Percentiles rank a stretch among this genome's conserved stretches.
These are phyloP conservation scores for Acrobasis consociella DNA, from an alignment of 2,888 invertebrate genomes.

Conservation along the genomic window DNA sequence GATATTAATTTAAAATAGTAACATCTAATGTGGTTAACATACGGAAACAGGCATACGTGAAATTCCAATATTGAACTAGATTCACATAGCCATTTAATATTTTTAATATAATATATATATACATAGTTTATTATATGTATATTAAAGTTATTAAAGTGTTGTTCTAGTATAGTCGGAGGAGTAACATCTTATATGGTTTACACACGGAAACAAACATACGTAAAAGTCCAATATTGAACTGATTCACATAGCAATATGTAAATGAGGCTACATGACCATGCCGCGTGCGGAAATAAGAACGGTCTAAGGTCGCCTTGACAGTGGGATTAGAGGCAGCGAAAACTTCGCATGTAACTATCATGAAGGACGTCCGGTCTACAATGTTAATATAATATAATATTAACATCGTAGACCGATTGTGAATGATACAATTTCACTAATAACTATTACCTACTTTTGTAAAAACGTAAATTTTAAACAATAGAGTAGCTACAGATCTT, in stretches of 20 bases:
- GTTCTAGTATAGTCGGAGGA: conserved; percentile 9
- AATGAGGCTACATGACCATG: conserved; percentile 37
- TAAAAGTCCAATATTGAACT: conserved; percentile 35
- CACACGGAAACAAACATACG: conserved; percentile 32
- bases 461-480: too few species aligned
- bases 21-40: background rate
- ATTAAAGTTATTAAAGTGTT: background rate
- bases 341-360: conserved; percentile 22
- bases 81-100: conserved; percentile 23
- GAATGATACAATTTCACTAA: background rate
- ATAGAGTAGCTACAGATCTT: too few species aligned
- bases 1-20: too few species aligned
- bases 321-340: conserved; percentile 36
- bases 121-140: too few species aligned
- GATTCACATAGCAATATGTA: conserved; percentile 34
- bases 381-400: too few species aligned
- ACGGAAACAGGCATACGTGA: conserved; percentile 34
- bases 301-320: conserved; percentile 38
- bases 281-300: conserved; percentile 39
- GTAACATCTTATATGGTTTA: conserved; percentile 18
- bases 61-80: conserved; percentile 35
- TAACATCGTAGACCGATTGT: too few species aligned
- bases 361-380: conserved; percentile 24
- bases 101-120: background rate
- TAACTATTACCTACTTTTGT: too few species aligned